Conservation (phyloP, 2,797 vertebrate genomes). For the Sebastes iracundus region DNA sequence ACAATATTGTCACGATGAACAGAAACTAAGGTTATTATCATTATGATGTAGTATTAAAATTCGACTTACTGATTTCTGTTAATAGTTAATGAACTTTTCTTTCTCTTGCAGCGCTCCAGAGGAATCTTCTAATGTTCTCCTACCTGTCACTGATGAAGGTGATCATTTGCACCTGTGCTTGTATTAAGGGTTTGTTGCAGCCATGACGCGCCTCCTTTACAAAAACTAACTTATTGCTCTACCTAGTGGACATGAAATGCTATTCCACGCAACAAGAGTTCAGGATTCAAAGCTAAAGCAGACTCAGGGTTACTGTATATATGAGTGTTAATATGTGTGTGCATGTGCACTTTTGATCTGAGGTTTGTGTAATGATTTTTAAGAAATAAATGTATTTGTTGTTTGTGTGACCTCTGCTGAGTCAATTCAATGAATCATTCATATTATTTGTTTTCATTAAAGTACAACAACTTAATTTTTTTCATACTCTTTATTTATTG, state of each 20-base stretch:
- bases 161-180: neutral
- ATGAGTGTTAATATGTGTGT: constrained; percentile 5
- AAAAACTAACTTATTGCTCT: neutral
- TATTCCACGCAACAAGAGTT: neutral
- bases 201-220: neutral
- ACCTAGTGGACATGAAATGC: constrained; percentile 30
- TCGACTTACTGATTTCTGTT: neutral
- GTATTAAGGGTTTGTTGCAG: neutral
- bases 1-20: constrained; percentile 20
- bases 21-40: constrained; percentile 43
- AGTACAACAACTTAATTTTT: neutral
- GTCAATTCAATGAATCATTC: constrained; percentile 15
- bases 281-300: neutral
- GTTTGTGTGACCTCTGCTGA: neutral
- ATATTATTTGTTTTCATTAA: neutral
- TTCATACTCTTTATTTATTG: no score
- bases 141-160: neutral
- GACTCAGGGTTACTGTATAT: constrained; percentile 41
- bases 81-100: neutral
- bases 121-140: neutral
- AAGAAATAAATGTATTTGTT: constrained; percentile 4
- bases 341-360: constrained; percentile 8
- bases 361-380: constrained; percentile 37
- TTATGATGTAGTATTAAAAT: neutral
- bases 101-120: neutral